Evolutionary conservation across 2,113 vertebrate genomes (phyloP).

Genomic region (Coptodon bakossiorum): DNA sequence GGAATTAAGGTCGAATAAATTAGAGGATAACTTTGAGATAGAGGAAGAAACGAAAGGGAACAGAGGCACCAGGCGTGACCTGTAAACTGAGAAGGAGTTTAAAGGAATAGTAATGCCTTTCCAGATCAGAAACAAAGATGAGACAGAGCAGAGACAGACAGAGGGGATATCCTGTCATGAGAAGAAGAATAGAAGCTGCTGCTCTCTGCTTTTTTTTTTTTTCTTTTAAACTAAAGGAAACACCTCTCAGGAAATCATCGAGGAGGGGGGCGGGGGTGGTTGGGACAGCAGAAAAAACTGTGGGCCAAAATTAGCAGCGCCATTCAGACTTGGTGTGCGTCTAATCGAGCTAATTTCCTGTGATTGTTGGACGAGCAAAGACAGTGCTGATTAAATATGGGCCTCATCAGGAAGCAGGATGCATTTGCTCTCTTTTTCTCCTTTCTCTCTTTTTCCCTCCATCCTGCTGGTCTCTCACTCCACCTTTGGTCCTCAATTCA

Average conservation of each 20-base stretch:
- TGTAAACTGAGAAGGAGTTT: not conserved
- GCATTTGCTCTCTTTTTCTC: constrained; percentile 14
- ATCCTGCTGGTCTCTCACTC: not conserved
- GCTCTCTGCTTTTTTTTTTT: constrained; percentile 18
- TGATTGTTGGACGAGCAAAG: constrained; percentile 66
- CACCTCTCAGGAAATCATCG: constrained; percentile 59
- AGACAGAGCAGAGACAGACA: constrained; percentile 35
- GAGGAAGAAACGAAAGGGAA: not conserved
- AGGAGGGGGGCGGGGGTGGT: not conserved
- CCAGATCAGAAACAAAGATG: not conserved
- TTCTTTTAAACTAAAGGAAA: constrained; percentile 48
- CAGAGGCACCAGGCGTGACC: not conserved
- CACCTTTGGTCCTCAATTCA: constrained; percentile 13
- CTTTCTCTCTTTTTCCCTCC: constrained; percentile 23
- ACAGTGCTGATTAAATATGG: constrained; percentile 64
- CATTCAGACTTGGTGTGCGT: constrained; percentile 34
- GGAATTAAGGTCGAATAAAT: not conserved
- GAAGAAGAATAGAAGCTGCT: constrained; percentile 19
- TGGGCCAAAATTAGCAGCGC: constrained; percentile 64
- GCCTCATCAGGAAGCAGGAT: constrained; percentile 43
- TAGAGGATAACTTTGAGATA: not conserved
- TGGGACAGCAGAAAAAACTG: constrained; percentile 33
- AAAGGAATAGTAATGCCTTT: not conserved
- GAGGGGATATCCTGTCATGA: constrained; percentile 62
- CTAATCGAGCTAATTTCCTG: constrained; percentile 68